These are phyloP conservation scores for Hypercompe scribonia DNA, from an alignment of 2,888 invertebrate genomes.

Conservation along the genomic window DNA sequence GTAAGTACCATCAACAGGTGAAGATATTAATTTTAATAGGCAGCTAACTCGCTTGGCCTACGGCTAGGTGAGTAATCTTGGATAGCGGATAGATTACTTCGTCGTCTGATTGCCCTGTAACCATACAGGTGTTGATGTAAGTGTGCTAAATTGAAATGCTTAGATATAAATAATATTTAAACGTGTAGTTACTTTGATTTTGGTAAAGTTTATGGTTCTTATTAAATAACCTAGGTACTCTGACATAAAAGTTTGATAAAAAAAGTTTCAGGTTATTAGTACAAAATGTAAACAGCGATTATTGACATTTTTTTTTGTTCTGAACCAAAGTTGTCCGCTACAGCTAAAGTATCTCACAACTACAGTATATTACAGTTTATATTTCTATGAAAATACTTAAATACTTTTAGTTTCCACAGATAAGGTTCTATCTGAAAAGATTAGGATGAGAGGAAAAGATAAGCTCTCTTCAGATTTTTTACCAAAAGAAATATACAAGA, in stretches of 20 bases:
- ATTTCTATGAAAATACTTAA: neutral
- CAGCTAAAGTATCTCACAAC: too few relatives aligned
- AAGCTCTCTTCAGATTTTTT: neutral
- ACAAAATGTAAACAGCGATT: neutral
- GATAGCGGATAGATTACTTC: constrained; percentile 57
- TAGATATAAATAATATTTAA: neutral
- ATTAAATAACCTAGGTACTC: neutral
- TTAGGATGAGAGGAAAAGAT: neutral
- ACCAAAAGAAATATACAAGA: neutral
- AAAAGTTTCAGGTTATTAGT: neutral
- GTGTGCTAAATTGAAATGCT: neutral
- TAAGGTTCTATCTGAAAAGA: neutral
- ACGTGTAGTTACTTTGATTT: neutral
- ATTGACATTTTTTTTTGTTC: neutral
- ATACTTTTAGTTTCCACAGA: neutral
- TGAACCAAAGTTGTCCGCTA: neutral
- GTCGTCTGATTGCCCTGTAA: neutral
- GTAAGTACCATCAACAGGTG: constrained; percentile 60
- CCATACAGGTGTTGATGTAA: constrained; percentile 5
- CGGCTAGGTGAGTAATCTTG: constrained; percentile 52
- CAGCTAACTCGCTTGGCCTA: constrained; percentile 59
- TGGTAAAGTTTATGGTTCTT: neutral
- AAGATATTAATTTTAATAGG: constrained; percentile 64
- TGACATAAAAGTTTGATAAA: neutral
- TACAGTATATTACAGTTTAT: neutral